A percentile compares a stretch with the other conserved stretches of the same genome.
These are phyloP conservation scores for Paradisaea rubra DNA, from an alignment of 2,113 vertebrate species.

Conservation along the genomic window DNA sequence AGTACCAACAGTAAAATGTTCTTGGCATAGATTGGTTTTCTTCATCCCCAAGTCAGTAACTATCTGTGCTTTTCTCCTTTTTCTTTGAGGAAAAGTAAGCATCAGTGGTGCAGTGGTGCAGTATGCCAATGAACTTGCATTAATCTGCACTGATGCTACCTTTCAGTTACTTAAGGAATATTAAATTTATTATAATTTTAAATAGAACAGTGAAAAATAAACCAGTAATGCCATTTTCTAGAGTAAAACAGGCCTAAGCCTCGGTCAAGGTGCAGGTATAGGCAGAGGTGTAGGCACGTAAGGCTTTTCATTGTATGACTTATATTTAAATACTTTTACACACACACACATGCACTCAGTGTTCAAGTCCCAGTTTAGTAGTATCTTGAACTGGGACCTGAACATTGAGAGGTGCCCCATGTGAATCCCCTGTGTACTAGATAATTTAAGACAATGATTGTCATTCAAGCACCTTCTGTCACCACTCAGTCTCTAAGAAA, in stretches of 20 bases:
- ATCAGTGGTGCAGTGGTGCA: neutral
- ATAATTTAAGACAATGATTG: neutral
- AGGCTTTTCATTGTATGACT: neutral
- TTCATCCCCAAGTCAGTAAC: neutral
- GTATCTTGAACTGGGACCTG: neutral
- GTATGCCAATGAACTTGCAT: neutral
- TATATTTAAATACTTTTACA: neutral
- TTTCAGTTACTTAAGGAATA: neutral
- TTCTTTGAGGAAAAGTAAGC: neutral
- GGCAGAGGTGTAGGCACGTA: neutral
- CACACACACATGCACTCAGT: fast-evolving
- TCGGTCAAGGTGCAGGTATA: neutral
- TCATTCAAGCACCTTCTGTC: neutral
- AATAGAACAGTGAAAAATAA: neutral
- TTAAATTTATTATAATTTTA: neutral
- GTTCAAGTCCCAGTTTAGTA: neutral
- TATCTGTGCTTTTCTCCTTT: neutral
- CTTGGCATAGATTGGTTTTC: neutral
- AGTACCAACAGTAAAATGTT: neutral
- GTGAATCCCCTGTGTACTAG: neutral
- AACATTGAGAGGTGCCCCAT: neutral
- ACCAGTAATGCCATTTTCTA: neutral
- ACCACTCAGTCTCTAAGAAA: neutral
- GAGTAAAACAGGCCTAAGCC: neutral
- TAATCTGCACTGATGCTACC: neutral